Evolutionary conservation across 2,113 vertebrate species (phyloP), one percentile per base, ranked within the genome.

Genomic region (Vulpes lagopus): DNA sequence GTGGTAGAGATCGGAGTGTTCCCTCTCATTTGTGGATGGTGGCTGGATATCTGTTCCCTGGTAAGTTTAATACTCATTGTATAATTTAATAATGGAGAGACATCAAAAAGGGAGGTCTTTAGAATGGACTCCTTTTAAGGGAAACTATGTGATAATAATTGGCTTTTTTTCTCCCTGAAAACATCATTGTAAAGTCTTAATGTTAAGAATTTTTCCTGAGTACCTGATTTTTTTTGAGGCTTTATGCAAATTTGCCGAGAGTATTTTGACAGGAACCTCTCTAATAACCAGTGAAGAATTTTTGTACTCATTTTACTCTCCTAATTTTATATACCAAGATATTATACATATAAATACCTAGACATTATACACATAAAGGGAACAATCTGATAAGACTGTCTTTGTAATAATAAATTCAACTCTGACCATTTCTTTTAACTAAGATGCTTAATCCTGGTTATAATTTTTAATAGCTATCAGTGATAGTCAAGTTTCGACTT

Each of bases 1-100:
- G 99, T 99, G 85, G 99, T 99, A 97, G 99, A 99, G 98, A 99
- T 99, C 67, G 99, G 99, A 96, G 99, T 99, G 86, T 99, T 99
- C 95, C 99, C 99, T 73, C 99, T 99, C 83, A 99, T 99, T 97
- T 99, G 99, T 98, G 99, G 99, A 92, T 99, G 99, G 99, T 99
- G 99, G 99, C 98, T 99, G 60, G 99, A 99, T 98, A 99, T 99
- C 98, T 99, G 99, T 98, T 99, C 99, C 27, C 98, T 99, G 99
- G 99, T 99, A 98, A 98, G 99, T 98, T 96, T 23, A 27, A 23
- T 88, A 83, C 90, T 90, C 64, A 64, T 92, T 92, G 1, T 96
- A 69, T 69, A 95, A 49, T 53, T 0, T 59, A 17, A 93, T 74
- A 76, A 27, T 59, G 82, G 55, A 0, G 11, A 67, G 73, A 12